Evolutionary conservation across 2,113 vertebrate species (phyloP).

Genomic region (Nanorana parkeri): DNA sequence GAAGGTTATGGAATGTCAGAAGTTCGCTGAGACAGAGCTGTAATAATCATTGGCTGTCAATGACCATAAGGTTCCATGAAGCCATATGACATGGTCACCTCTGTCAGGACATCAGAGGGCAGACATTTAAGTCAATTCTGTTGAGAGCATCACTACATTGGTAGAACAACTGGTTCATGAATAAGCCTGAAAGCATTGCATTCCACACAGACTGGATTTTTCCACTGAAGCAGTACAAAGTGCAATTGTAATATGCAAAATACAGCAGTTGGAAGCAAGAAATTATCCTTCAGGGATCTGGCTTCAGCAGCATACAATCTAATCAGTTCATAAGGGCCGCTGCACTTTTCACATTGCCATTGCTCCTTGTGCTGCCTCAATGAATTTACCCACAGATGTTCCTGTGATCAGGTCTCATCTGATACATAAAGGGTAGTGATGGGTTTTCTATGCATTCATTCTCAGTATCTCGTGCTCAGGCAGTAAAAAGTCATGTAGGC

Average conservation of each 20-base stretch:
- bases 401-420: not conserved
- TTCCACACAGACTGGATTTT: too few relatives aligned
- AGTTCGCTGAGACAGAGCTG: constrained; percentile 44
- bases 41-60: constrained; percentile 31
- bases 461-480: not conserved
- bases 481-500: not conserved
- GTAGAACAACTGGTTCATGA: too few relatives aligned
- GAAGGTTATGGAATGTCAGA: constrained; percentile 60
- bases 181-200: too few relatives aligned
- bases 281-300: too few relatives aligned
- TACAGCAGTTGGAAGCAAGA: too few relatives aligned
- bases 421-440: not conserved
- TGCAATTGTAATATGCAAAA: too few relatives aligned
- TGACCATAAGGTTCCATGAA: constrained; percentile 1
- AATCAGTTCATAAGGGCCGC: too few relatives aligned
- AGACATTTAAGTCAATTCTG: not conserved
- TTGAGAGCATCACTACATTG: not conserved
- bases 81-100: not conserved
- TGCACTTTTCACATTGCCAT: too few relatives aligned
- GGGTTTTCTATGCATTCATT: not conserved
- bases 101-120: not conserved
- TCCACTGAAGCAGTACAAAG: too few relatives aligned
- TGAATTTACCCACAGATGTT: too few relatives aligned
- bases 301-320: too few relatives aligned
- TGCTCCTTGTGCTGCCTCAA: too few relatives aligned